Conservation (phyloP, 2,888 invertebrate genomes). For the Meliscaeva auricollis region DNA sequence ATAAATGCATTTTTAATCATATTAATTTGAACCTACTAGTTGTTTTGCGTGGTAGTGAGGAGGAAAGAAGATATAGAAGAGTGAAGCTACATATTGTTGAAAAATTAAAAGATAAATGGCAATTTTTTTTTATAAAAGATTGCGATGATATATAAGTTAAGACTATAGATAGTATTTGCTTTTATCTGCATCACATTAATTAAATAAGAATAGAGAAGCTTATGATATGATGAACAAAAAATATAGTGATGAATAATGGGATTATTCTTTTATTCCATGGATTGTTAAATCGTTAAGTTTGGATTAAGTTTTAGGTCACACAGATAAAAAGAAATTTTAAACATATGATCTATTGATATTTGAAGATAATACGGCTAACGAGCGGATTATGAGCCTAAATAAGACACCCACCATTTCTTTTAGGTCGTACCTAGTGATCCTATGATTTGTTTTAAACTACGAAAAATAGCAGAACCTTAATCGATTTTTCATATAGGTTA, state of each 20-base stretch:
- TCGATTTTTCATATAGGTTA: no score
- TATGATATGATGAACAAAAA: conserved; percentile 8
- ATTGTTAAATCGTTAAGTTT: neutral
- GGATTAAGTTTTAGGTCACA: conserved; percentile 13
- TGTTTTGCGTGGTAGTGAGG: neutral
- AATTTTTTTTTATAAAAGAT: neutral
- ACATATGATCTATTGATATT: neutral
- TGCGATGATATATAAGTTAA: neutral
- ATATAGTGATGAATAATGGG: neutral
- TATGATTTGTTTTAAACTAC: neutral
- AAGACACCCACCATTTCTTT: neutral
- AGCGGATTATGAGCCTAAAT: conserved; percentile 3
- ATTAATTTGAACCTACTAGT: conserved; percentile 17
- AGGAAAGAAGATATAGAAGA: conserved; percentile 13
- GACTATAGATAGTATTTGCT: neutral
- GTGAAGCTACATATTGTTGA: conserved; percentile 43
- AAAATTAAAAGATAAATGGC: conserved; percentile 43
- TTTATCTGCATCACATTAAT: conserved; percentile 33
- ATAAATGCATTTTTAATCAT: conserved; percentile 54
- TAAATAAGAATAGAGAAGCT: conserved; percentile 23
- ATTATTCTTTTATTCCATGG: neutral
- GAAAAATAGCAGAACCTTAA: no score
- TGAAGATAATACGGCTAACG: conserved; percentile 1
- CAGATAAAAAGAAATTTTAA: neutral
- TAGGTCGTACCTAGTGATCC: neutral